Evolutionary conservation across 2,113 vertebrate species (phyloP).

Genomic region (Apteryx owenii): DNA sequence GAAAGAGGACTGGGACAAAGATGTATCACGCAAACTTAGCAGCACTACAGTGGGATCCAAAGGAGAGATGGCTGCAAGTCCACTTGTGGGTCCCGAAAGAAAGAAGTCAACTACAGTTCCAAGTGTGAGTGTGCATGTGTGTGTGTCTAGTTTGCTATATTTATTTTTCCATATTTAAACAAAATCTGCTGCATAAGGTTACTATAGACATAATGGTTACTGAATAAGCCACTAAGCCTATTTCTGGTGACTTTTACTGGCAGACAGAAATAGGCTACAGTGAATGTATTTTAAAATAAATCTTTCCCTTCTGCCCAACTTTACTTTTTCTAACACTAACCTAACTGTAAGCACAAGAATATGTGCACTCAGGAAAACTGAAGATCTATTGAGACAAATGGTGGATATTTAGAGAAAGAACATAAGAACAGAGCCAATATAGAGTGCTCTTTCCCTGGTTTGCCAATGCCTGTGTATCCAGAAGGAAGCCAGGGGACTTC

Average conservation of each 20-base stretch:
- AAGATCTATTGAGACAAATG: background rate
- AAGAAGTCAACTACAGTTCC: slow-evolving; percentile 88
- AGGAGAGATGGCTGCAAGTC: slow-evolving; percentile 91
- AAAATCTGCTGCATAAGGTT: background rate
- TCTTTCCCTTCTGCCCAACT: background rate
- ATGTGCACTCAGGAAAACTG: background rate
- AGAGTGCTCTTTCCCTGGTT: background rate
- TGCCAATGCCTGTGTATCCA: background rate
- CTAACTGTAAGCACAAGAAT: background rate
- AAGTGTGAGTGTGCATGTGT: slow-evolving; percentile 82
- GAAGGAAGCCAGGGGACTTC: background rate
- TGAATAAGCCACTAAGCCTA: slow-evolving; percentile 9
- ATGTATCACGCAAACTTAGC: slow-evolving; percentile 86
- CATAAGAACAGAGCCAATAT: background rate
- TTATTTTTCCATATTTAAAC: slow-evolving; percentile 41
- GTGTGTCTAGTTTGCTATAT: background rate
- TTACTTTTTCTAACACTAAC: background rate
- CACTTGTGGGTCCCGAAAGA: slow-evolving; percentile 91
- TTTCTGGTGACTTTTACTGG: slow-evolving; percentile 38
- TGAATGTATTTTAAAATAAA: slow-evolving; percentile 48
- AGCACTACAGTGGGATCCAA: slow-evolving; percentile 87
- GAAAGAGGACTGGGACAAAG: slow-evolving; percentile 92
- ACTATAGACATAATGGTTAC: background rate
- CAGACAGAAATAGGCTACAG: slow-evolving; percentile 34
- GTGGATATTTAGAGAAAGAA: background rate